Conservation (phyloP, 2,888 invertebrate genomes). For the Parnassius glacialis region DNA sequence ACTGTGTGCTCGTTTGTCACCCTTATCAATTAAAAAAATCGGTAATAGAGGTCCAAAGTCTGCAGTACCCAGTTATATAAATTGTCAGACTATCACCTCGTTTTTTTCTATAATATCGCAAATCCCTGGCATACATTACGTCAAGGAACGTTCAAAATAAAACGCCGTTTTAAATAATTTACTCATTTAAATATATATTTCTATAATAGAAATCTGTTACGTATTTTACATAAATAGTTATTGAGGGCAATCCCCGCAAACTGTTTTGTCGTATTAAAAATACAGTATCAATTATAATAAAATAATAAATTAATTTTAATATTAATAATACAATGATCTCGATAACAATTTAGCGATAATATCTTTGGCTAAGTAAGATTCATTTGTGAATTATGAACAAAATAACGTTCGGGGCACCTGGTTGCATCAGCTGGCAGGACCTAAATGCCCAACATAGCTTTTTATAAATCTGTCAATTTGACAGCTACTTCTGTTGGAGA, state of each 20-base stretch:
- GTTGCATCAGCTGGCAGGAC: neutral
- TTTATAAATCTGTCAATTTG: constrained; percentile 13
- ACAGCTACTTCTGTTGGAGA: constrained; percentile 7
- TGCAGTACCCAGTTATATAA: too few species aligned
- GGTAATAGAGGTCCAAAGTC: too few species aligned
- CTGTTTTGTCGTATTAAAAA: constrained; percentile 42
- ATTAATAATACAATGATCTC: constrained; percentile 50
- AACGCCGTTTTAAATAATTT: constrained; percentile 54
- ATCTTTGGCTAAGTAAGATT: constrained; percentile 69
- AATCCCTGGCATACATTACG: too few species aligned
- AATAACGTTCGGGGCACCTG: constrained; percentile 18
- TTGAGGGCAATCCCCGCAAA: constrained; percentile 34
- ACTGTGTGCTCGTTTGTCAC: too few species aligned
- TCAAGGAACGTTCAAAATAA: constrained; percentile 35
- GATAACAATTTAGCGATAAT: constrained; percentile 49
- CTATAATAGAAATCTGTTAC: constrained; percentile 71
- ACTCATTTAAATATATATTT: constrained; percentile 73
- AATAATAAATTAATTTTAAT: constrained; percentile 45
- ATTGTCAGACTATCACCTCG: too few species aligned
- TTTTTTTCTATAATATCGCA: too few species aligned
- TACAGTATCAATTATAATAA: constrained; percentile 47
- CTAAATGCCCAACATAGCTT: neutral
- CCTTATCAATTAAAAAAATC: too few species aligned
- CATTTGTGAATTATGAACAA: constrained; percentile 39
- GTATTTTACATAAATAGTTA: constrained; percentile 58